Evolutionary conservation across 2,888 invertebrate species (phyloP), one percentile per base, ranked within the genome.

Genomic region (Antitype chi): DNA sequence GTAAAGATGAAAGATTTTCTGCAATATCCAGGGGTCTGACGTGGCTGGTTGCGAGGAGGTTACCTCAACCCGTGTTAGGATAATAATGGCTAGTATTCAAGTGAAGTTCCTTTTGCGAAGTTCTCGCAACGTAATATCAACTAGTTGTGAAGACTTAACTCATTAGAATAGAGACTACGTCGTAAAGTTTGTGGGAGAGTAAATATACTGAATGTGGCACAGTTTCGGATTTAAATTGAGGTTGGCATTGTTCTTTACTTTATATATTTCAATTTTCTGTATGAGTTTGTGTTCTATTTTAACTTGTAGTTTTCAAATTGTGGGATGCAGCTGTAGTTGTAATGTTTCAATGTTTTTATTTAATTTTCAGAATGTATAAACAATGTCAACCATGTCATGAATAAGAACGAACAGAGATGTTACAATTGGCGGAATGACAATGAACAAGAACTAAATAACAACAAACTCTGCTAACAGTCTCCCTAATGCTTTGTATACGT

Each of bases 51-150:
- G 79, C 57, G 73, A 85, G 88, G 85, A 86, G 86, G 86, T 90
- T 89, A 89, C 89, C 85, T 87, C 85, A 86, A 84, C 87, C 89
- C 88, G 89, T 90, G 91, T 92, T 91, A 91, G 90, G 89, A 92
- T 92, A 91, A 92, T 92, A 91, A 87, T 85, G 87, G 89, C 89
- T 87, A 88, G 89, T 89, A 89, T 90, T 88, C 86, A 81, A 82
- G 80, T 79, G 76, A 88, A 90, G 87, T 89, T 89, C 85, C 85
- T 87, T 88, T 86, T 52, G 85, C 82, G 63, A 82, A 89, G 87
- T 90, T 90, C 79, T 70, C 73, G 79, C 84, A 80, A 85, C 81
- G 84, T 89, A 88, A 88, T 89, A 89, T 89, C 87, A 88, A 87
- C 87, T 88, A 89, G 90, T 89, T 89, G 81, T 69, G 83, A 79